phyloP scores from a whole-genome alignment of 2,797 vertebrate genomes.

The Hirundo rustica region DNA sequence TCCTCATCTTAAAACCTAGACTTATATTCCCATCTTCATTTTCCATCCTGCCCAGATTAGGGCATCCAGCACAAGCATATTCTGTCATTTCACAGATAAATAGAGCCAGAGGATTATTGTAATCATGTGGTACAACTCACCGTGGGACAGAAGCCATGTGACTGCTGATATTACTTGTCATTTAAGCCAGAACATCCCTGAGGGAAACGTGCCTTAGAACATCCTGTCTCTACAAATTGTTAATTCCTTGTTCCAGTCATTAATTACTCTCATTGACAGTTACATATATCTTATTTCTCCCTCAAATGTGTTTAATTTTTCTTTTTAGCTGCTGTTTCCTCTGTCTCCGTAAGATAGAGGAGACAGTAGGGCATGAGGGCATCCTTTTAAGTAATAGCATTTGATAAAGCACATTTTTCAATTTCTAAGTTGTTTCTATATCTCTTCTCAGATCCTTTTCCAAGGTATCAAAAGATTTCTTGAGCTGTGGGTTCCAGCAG shows the following conservation, averaged over 20 bases:
- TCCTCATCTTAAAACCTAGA: constrained; percentile 1
- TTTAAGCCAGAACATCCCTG: constrained; percentile 17
- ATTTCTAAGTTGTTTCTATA: neutral
- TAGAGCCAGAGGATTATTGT: constrained; percentile 7
- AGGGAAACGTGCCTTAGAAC: neutral
- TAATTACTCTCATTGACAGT: neutral
- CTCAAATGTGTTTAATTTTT: neutral
- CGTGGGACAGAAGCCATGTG: neutral
- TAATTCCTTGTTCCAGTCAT: neutral
- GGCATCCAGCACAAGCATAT: neutral
- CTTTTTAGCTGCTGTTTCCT: neutral
- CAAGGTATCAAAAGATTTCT: neutral
- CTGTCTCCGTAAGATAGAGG: neutral
- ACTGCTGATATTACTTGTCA: neutral
- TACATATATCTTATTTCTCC: neutral
- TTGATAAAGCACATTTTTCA: neutral
- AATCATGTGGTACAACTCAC: neutral
- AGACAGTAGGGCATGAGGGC: neutral
- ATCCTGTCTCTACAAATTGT: neutral
- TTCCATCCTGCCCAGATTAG: neutral
- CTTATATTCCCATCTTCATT: neutral
- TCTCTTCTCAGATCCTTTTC: neutral
- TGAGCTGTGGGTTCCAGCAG: neutral
- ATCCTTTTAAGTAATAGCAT: neutral
- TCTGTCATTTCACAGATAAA: neutral